Base-by-base conservation (phyloP, 2,797 vertebrate genomes). In the Mormyrus proboscirostris region DNA sequence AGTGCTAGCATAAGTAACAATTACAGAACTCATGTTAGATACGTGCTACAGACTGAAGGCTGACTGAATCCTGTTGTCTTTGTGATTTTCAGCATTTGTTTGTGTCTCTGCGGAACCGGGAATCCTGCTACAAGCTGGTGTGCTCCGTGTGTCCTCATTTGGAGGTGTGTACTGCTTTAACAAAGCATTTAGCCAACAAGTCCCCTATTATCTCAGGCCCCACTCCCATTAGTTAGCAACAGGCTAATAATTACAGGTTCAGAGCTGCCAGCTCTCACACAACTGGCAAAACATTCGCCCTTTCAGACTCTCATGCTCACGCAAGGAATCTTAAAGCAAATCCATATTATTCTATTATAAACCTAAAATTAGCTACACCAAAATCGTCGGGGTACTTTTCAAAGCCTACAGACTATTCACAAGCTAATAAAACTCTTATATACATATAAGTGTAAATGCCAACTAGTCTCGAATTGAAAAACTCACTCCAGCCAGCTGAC, bases 71-170 rank as follows among this genome's bases (percentile, higher is more conserved):
- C 19, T 53, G 12, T 19, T 12, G 3, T 38, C 53, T 88, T 0
- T 7, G 55, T 90, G 47, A 38, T 33, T 87, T 88, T 89, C 92
- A 98, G 97, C 95, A 95, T 91, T 92, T 96, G 0, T 97, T 98
- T 14, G 93, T 94, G 62, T 97, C 95, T 0, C 41, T 98, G 88
- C 94, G 93, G 82, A 95, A 91, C 88, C 95, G 97, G 0, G 95
- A 97, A 4, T 83, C 90, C 73, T 95, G 95, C 0, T 96, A 93
- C 92, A 93, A 93, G 87, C 91, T 95, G 89, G 95, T 98, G 62
- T 93, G 92, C 4, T 93, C 90, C 0, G 2, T 97, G 79, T 97
- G 95, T 87, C 92, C 90, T 44, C 91, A 95, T 1, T 82, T 92
- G 14, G 93, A 96, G 96, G 97, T 97, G 90, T 0, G 44, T 3